Evolutionary conservation across 2,797 vertebrate species (phyloP), one percentile per base, ranked within the genome.

Genomic region (Danio aesculapii): DNA sequence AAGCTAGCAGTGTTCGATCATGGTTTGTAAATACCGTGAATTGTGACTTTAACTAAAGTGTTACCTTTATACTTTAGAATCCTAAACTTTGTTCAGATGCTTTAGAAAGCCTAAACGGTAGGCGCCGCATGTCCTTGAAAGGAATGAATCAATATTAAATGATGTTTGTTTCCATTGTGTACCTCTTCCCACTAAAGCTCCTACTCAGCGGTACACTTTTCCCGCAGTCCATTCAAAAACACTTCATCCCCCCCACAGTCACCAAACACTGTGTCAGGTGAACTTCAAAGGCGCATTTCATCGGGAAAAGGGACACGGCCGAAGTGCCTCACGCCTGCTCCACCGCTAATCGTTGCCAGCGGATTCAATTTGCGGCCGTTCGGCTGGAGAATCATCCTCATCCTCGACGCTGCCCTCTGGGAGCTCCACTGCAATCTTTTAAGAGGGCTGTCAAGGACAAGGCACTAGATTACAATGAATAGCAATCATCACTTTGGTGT

Each of bases 341-440:
- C 61, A 59, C 70, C 68, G 41, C 61, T 87, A 74, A 87, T 85
- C 75, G 13, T 71, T 82, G 77, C 84, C 79, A 84, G 78, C 71
- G 84, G 83, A 85, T 86, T 87, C 75, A 86, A 88, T 92, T 89
- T 88, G 86, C 81, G 84, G 82, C 30, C 62, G 76, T 19, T 74
- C 74, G 14, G 47, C 72, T 84, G 71, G 69, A 50, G 55, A 85
- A 57, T 74, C 79, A 80, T 77, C 73, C 55, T 82, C 64, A 68
- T 73, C 80, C 58, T 63, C 43, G 14, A 12, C 30, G 17, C 10
- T 76, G 81, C 81, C 83, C 30, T 81, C 83, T 61, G 84, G 78
- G 84, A 79, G 55, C 49, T 82, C 46, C 79, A 79, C 68, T 77
- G 8, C 79, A 81, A 78, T 86, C 84, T 21, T 58, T 55, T 77